These are phyloP conservation scores for Xyrauchen texanus DNA, from an alignment of 2,113 vertebrate species.

Conservation along the genomic window DNA sequence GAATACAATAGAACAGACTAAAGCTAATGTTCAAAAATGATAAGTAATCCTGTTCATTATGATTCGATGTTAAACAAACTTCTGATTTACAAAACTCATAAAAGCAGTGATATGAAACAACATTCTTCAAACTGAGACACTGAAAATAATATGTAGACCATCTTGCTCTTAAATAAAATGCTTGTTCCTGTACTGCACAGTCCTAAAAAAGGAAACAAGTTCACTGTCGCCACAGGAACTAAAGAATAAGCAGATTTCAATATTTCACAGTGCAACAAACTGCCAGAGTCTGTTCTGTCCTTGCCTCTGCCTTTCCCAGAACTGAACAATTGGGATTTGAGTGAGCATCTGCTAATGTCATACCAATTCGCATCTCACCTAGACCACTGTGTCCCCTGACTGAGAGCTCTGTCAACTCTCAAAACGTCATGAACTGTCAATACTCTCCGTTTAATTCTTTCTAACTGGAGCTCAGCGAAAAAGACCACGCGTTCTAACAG, in stretches of 20 bases:
- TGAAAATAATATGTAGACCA: background rate
- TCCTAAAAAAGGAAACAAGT: constrained; percentile 8
- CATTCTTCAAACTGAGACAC: background rate
- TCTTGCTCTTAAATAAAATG: background rate
- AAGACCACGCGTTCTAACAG: background rate
- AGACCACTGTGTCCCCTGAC: constrained; percentile 35
- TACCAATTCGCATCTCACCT: constrained; percentile 31
- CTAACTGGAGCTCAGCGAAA: constrained; percentile 6
- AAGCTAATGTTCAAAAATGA: too few species aligned
- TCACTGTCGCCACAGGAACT: constrained; percentile 8
- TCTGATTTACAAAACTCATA: background rate
- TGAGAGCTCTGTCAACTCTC: background rate
- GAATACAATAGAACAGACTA: too few species aligned
- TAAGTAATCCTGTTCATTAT: background rate
- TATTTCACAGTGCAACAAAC: constrained; percentile 1
- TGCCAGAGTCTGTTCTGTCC: constrained; percentile 31
- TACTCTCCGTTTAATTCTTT: constrained; percentile 24
- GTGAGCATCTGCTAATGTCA: constrained; percentile 52
- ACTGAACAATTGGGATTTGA: constrained; percentile 37
- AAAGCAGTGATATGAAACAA: background rate
- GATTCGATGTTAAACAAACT: background rate
- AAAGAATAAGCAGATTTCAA: background rate
- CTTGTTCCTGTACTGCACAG: background rate
- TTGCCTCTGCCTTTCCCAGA: constrained; percentile 32
- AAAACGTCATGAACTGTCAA: constrained; percentile 5